Conservation (phyloP, 1,140 invertebrate genomes). For the Zophobas morio region DNA sequence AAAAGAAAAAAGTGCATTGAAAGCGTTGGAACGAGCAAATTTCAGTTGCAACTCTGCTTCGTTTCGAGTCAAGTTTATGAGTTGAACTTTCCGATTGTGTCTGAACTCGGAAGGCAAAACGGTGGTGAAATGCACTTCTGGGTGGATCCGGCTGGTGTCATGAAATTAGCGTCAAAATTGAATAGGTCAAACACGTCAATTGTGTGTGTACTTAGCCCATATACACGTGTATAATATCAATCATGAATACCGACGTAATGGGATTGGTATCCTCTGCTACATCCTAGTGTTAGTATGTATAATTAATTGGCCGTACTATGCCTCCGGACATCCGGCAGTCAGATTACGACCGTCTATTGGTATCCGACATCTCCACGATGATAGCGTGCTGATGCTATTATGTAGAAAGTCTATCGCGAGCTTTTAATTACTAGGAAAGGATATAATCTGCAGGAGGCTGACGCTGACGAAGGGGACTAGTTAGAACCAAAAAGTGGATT, state of each 20-base stretch:
- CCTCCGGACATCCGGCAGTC: constrained; percentile 55
- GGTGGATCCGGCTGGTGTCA: constrained; percentile 18
- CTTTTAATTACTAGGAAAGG: not conserved
- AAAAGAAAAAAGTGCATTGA: constrained; percentile 24
- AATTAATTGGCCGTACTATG: constrained; percentile 57
- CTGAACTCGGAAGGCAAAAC: not conserved
- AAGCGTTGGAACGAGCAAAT: constrained; percentile 25
- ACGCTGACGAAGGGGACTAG: too few species aligned
- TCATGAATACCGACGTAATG: constrained; percentile 54
- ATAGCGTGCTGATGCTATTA: not conserved
- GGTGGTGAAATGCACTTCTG: constrained; percentile 19
- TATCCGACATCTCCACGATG: constrained; percentile 20
- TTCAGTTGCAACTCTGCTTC: constrained; percentile 32
- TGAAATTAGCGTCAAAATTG: constrained; percentile 48
- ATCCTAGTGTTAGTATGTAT: constrained; percentile 55
- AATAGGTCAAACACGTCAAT: constrained; percentile 47
- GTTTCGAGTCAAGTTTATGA: constrained; percentile 28
- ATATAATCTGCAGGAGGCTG: too few species aligned
- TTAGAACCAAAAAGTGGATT: too few species aligned
- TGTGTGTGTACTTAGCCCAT: constrained; percentile 42
- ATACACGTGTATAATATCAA: constrained; percentile 55
- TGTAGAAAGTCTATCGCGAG: not conserved
- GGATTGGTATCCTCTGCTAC: constrained; percentile 53
- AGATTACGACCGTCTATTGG: constrained; percentile 54
- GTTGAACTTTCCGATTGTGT: constrained; percentile 19